Base-by-base conservation (phyloP, 2,888 invertebrate genomes). In the Ophion ventricosus region DNA sequence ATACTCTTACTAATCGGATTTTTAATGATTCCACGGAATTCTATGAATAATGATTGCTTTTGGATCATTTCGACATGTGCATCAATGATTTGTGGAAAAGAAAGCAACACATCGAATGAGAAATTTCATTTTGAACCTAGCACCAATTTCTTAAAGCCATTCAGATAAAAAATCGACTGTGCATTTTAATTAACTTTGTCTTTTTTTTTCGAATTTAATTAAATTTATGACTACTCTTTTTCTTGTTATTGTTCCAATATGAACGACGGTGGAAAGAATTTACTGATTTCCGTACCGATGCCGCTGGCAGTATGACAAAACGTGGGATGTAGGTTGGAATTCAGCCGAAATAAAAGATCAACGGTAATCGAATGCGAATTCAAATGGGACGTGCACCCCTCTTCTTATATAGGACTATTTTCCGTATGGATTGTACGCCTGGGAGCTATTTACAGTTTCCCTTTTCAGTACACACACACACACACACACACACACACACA, bases 371-470 rank as follows among this genome's bases (percentile, higher is more conserved):
- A 79, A 83, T 79, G 63, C 14, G 69, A 73, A 83, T 79, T 79
- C 74, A 56, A 69, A 83, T 83, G 63, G 74, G 57, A 63, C 78
- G 82, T 63, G 26, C 25, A 23, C 20, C 57, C 40, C 73, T 26
- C 40, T 43, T 64, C 69, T 70, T 78, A 49, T 82, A 82, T 57
- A 29, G 74, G 40, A 78, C 82, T 73, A 82, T 82, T 83, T 83
- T 83, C 61, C 79, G 70, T 70, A 83, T 79, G 79, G 78, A 83
- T 83, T 83, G 64, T 79, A 70, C 74, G 69, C 63, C 56, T 49
- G 82, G 49, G 63, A 83, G 82, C 82, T 79, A 83, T 83, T 83
- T 83, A 70, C 78, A 83, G 56, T 79, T 61, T 49, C 43, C 43
- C 57, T 61, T 61, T 54, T 59, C 56, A 56, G 59, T 74, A 67